Evolutionary conservation across 2,888 invertebrate genomes (phyloP).

Genomic region (Spodoptera picta): DNA sequence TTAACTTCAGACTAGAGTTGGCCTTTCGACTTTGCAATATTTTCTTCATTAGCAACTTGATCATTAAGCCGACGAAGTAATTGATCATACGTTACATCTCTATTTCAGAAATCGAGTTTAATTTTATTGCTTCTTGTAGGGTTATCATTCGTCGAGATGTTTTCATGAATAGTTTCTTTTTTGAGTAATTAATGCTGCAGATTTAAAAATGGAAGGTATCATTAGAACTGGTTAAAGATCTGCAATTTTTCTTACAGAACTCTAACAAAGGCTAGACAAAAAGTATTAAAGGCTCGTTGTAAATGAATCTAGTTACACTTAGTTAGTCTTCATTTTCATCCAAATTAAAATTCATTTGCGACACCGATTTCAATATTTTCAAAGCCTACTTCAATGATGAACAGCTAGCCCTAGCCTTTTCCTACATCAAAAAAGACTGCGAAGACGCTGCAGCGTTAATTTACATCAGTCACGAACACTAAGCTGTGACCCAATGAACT

Average conservation of each 20-base stretch:
- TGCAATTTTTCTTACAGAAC: too few species aligned
- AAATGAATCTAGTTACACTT: too few species aligned
- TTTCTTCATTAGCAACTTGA: conserved; percentile 43
- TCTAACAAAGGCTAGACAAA: too few species aligned
- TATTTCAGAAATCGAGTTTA: conserved; percentile 41
- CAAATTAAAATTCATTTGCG: too few species aligned
- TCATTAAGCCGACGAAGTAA: conserved; percentile 38
- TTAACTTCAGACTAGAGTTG: conserved; percentile 30
- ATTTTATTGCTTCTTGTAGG: conserved; percentile 30
- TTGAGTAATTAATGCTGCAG: too few species aligned
- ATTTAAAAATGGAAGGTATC: too few species aligned
- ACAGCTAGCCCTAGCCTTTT: conserved; percentile 29
- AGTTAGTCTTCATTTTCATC: too few species aligned
- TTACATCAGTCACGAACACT: conserved; percentile 64
- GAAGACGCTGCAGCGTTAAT: conserved; percentile 56
- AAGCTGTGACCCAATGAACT: conserved; percentile 77
- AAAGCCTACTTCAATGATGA: too few species aligned
- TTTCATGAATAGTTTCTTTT: background rate
- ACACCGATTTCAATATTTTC: too few species aligned
- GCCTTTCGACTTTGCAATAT: conserved; percentile 42
- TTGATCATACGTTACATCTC: conserved; percentile 46
- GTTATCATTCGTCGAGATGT: conserved; percentile 19
- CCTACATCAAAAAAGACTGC: conserved; percentile 44
- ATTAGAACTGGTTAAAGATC: too few species aligned
- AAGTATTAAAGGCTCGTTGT: too few species aligned